A percentile compares a stretch with the other conserved stretches of the same genome.
These are phyloP conservation scores for Oikopleura dioica DNA, from an alignment of 23 tunicate genomes.

Conservation along the genomic window DNA sequence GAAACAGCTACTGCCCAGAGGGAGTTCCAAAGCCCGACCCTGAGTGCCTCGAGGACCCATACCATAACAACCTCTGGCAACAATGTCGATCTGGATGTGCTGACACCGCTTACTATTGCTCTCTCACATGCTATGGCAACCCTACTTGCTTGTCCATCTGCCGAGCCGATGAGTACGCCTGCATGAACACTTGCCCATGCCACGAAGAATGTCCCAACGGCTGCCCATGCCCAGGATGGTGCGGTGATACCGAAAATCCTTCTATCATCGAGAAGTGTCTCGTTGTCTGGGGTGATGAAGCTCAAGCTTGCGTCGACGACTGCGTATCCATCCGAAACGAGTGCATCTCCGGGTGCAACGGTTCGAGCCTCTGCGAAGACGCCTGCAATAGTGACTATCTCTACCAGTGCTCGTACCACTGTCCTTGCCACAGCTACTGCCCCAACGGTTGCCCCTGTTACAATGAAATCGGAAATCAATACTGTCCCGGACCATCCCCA, in stretches of 20 bases:
- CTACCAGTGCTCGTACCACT: neutral
- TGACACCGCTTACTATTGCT: neutral
- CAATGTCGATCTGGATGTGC: neutral
- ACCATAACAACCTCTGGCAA: neutral
- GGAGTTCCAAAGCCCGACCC: neutral
- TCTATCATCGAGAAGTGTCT: neutral
- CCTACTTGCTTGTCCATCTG: neutral
- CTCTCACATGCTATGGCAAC: neutral
- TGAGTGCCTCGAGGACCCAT: neutral
- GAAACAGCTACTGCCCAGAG: neutral
- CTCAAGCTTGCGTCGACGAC: neutral
- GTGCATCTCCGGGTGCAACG: neutral
- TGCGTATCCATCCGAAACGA: neutral
- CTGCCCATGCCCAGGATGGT: neutral
- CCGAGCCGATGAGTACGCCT: neutral
- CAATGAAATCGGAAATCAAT: neutral
- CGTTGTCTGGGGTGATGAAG: neutral
- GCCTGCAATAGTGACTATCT: neutral
- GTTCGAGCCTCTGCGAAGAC: neutral
- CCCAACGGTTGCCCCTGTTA: neutral
- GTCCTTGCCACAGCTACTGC: neutral
- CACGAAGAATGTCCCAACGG: neutral
- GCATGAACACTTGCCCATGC: neutral
- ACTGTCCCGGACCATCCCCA: neutral
- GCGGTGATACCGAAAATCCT: neutral